Conservation (phyloP, 2,888 invertebrate genomes). For the Tetranychus truncatus region DNA sequence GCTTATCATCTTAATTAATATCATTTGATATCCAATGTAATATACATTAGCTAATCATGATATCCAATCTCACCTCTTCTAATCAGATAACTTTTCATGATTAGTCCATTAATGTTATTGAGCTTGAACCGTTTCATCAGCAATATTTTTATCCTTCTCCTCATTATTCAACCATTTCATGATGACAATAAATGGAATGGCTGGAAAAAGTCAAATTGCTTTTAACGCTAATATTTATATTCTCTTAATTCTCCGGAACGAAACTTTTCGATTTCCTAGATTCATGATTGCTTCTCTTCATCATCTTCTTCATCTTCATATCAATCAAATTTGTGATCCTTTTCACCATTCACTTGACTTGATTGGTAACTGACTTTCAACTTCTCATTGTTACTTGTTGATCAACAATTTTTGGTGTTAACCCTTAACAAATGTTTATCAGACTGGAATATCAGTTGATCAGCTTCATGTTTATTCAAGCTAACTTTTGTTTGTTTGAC, state of each 20-base stretch:
- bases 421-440: too few relatives aligned
- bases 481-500: background rate
- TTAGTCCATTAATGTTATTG: background rate
- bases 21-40: background rate
- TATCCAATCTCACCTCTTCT: background rate
- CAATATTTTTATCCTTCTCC: background rate
- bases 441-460: background rate
- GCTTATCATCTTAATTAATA: background rate
- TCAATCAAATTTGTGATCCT: too few relatives aligned
- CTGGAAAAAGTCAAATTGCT: too few relatives aligned
- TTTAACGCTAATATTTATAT: too few relatives aligned
- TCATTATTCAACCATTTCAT: background rate
- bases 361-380: too few relatives aligned
- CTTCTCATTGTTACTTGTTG: too few relatives aligned
- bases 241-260: too few relatives aligned
- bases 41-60: background rate
- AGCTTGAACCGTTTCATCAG: background rate
- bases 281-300: too few relatives aligned
- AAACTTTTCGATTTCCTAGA: too few relatives aligned
- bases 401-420: too few relatives aligned
- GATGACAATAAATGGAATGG: background rate
- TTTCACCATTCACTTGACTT: too few relatives aligned
- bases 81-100: background rate
- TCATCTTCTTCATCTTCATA: too few relatives aligned
- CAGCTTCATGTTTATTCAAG: background rate